phyloP scores from a whole-genome alignment of 2,888 invertebrate genomes.

The Caenorhabditis zanzibari region DNA sequence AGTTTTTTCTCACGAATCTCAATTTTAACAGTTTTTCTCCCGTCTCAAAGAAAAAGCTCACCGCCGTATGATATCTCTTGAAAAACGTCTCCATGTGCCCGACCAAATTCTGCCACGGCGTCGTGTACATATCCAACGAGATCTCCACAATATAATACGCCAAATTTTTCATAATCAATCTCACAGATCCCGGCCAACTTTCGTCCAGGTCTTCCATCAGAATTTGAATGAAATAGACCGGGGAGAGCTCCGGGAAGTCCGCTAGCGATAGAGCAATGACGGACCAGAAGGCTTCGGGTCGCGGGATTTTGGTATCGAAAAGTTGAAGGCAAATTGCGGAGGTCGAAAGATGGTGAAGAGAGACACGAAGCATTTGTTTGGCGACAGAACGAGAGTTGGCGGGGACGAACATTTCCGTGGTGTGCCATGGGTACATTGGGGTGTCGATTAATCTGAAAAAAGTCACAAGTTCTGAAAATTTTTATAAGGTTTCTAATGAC shows the following conservation, averaged over 20 bases:
- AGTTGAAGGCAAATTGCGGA: conserved; percentile 97
- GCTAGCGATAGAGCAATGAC: conserved; percentile 94
- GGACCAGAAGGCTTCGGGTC: conserved; percentile 88
- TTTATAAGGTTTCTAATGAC: too few species aligned
- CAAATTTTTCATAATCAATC: conserved; percentile 92
- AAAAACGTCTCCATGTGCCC: conserved; percentile 92
- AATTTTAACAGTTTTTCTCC: too few species aligned
- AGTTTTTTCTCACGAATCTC: too few species aligned
- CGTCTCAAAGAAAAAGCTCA: conserved; percentile 36
- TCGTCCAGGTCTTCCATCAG: conserved; percentile 91
- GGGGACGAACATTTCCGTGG: conserved; percentile 88
- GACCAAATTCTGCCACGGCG: conserved; percentile 90
- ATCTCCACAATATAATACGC: conserved; percentile 91
- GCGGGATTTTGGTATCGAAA: conserved; percentile 77
- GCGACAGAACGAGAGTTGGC: conserved; percentile 97
- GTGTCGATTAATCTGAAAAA: conserved; percentile 78
- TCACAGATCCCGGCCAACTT: conserved; percentile 89
- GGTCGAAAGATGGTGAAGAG: conserved; percentile 94
- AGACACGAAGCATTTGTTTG: conserved; percentile 96
- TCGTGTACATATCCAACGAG: conserved; percentile 89
- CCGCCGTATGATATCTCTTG: conserved; percentile 85
- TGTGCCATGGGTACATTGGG: conserved; percentile 83
- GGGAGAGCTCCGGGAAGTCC: conserved; percentile 96
- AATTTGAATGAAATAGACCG: conserved; percentile 94
- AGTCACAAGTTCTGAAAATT: too few species aligned